phyloP scores from a whole-genome alignment of 2,113 vertebrate species.

The Pitta sordida region DNA sequence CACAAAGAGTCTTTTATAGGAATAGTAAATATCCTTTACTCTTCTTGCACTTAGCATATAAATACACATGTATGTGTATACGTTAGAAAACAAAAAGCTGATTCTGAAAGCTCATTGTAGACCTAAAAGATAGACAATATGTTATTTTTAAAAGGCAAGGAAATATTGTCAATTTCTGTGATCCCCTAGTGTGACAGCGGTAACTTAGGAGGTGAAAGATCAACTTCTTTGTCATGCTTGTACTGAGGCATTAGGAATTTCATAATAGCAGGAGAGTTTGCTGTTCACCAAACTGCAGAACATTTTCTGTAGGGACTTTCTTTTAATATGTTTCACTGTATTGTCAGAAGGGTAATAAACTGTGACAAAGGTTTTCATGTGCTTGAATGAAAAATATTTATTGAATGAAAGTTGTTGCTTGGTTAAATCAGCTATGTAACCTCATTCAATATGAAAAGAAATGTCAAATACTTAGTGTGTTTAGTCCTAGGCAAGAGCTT shows the following conservation, averaged over 20 bases:
- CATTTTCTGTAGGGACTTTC: neutral
- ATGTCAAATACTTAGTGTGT: neutral
- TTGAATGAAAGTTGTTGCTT: neutral
- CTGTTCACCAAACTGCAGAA: neutral
- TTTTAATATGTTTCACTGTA: neutral
- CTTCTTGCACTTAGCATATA: neutral
- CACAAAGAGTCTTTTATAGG: neutral
- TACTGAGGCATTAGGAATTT: neutral
- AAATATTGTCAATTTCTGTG: neutral
- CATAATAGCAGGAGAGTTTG: neutral
- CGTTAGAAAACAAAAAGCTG: neutral
- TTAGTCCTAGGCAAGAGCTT: neutral
- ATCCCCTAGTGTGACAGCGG: neutral
- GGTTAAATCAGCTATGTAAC: neutral
- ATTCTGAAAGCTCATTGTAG: neutral
- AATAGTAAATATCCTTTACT: neutral
- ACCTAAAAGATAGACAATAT: neutral
- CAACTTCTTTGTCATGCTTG: neutral
- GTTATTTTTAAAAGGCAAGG: neutral
- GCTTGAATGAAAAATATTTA: neutral
- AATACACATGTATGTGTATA: neutral
- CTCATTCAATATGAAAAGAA: neutral
- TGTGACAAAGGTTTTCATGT: neutral
- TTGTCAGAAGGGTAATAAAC: neutral
- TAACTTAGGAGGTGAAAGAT: neutral